phyloP scores from a whole-genome alignment of 2,888 invertebrate species.

The Antheraea yamamai region DNA sequence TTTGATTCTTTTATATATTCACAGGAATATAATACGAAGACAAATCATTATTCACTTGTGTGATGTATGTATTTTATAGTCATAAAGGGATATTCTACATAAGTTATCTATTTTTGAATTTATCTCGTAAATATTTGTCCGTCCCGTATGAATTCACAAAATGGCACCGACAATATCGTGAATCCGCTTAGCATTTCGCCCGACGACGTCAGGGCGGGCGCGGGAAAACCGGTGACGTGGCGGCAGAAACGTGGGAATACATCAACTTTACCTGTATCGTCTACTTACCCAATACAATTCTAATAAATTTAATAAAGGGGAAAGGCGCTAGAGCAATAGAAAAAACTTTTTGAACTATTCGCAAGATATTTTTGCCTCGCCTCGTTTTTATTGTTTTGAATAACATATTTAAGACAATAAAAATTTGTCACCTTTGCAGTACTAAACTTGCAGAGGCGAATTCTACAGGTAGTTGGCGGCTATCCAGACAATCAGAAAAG shows the following conservation, averaged over 20 bases:
- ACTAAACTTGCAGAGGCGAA: slow-evolving; percentile 57
- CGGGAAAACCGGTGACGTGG: slow-evolving; percentile 66
- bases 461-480: slow-evolving; percentile 79
- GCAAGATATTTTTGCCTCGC: slow-evolving; percentile 33
- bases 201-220: slow-evolving; percentile 48
- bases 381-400: slow-evolving; percentile 47
- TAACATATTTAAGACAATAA: slow-evolving; percentile 46
- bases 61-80: neutral
- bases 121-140: slow-evolving; percentile 39
- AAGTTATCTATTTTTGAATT: slow-evolving; percentile 28
- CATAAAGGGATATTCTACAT: neutral
- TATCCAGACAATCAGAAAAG: slow-evolving; percentile 67
- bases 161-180: slow-evolving; percentile 59
- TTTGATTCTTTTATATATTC: neutral
- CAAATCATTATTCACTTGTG: neutral
- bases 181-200: slow-evolving; percentile 63
- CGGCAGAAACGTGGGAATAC: slow-evolving; percentile 47
- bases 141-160: slow-evolving; percentile 53
- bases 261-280: slow-evolving; percentile 60
- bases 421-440: slow-evolving; percentile 46
- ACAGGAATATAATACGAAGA: neutral
- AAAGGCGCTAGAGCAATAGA: slow-evolving; percentile 53
- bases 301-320: slow-evolving; percentile 75
- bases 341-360: slow-evolving; percentile 41
- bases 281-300: slow-evolving; percentile 67